A percentile compares a stretch with the other conserved stretches of the same genome.
phyloP scores from a whole-genome alignment of 2,797 vertebrate genomes.

The Danionella dracula region DNA sequence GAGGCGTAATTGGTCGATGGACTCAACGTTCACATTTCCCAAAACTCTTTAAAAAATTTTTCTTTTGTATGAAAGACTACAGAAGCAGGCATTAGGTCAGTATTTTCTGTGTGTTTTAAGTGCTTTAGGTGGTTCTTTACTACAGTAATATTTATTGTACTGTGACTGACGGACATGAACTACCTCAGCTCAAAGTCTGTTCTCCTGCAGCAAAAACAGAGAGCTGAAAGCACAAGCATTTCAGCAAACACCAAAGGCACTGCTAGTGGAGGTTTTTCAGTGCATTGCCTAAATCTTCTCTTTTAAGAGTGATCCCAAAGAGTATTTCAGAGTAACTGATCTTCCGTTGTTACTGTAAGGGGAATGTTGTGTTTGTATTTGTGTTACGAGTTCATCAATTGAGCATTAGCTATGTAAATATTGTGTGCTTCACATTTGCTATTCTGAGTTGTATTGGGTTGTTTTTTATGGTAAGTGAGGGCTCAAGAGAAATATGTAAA shows the following conservation, averaged over 20 bases:
- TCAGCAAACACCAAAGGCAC: conserved; percentile 29
- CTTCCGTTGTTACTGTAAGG: not conserved
- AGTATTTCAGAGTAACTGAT: not conserved
- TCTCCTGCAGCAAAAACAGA: conserved; percentile 10
- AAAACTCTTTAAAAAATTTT: not conserved
- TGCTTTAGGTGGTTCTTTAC: not conserved
- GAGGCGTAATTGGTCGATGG: conserved; percentile 49
- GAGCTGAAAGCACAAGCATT: not conserved
- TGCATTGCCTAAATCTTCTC: conserved; percentile 11
- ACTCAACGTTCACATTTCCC: too few relatives aligned
- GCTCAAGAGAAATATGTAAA: not conserved
- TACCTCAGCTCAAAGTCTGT: conserved; percentile 28
- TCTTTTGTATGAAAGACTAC: not conserved
- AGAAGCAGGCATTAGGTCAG: not conserved
- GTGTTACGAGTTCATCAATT: not conserved
- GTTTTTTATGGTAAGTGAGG: not conserved
- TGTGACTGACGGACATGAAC: conserved; percentile 2
- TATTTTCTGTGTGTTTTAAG: not conserved
- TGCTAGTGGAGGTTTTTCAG: not conserved
- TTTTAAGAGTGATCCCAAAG: not conserved
- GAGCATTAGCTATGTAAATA: conserved; percentile 10
- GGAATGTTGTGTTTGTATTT: conserved; percentile 1
- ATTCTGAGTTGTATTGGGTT: not conserved
- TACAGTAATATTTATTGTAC: conserved; percentile 14
- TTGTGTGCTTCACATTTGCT: conserved; percentile 8